Base-by-base conservation (phyloP, 2,797 vertebrate genomes). In the Mus spretus region DNA sequence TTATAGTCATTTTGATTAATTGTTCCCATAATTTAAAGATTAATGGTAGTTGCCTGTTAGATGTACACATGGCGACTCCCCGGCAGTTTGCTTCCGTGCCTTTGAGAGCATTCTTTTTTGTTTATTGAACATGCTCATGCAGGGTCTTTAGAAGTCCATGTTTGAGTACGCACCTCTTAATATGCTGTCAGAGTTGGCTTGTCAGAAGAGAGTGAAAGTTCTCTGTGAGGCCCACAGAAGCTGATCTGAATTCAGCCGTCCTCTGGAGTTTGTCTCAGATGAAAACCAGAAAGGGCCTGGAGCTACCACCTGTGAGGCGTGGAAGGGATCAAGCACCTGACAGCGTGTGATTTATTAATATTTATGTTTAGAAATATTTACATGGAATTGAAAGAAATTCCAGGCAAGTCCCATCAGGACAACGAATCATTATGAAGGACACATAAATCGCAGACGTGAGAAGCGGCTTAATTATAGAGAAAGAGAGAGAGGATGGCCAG, bases 1-100 rank as follows among this genome's bases (percentile, higher is more conserved):
- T 96, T 87, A 1, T 28, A 57, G 44, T 90, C 65, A 57, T 90
- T 97, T 95, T 97, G 96, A 97, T 97, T 96, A 95, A 97, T 90
- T 95, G 63, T 57, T 95, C 59, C 59, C 92, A 34, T 77, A 82
- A 94, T 81, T 88, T 89, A 44, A 83, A 93, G 96, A 90, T 93
- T 91, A 94, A 93, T 95, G 72, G 0, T 1, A 83, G 59, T 82
- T 59, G 53, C 80, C 61, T 65, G 0, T 59, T 20, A n/a, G 47
- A 24, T 57, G 15, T 7, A 15, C 40, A 77, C 22, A 5, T 0
- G 17, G 80, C 14, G 11, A 11, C 84, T 61, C 31, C 55, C 40
- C 5, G 0, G 22, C 80, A 37, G 55, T 78, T 82, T 44, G 74
- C 72, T 44, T 17, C 14, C 0, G 0, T 19, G 61, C n/a, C 28